Conservation (phyloP, 2,797 vertebrate genomes). For the Melanogrammus aeglefinus region DNA sequence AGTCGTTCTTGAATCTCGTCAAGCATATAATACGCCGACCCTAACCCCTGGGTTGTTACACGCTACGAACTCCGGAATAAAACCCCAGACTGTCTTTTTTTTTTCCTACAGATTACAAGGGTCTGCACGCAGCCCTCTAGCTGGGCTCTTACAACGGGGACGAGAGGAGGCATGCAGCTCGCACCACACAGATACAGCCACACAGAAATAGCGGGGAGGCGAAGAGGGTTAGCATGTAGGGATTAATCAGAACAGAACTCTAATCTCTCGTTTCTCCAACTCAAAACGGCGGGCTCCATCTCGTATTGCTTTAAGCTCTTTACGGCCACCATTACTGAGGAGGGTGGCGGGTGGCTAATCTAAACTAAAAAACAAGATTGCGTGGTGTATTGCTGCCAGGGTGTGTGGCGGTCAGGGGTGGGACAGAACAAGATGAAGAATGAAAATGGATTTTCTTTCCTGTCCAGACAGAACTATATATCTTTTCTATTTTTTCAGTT, state of each 20-base stretch:
- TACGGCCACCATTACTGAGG: slow-evolving; percentile 30
- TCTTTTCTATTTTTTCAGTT: slow-evolving; percentile 12
- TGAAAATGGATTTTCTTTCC: slow-evolving; percentile 19
- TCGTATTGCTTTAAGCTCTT: slow-evolving; percentile 36
- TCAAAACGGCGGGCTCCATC: slow-evolving; percentile 25
- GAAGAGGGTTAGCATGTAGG: slow-evolving; percentile 32
- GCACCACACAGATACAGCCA: slow-evolving; percentile 26
- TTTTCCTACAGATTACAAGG: neutral
- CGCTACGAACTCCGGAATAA: neutral
- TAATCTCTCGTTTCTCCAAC: slow-evolving; percentile 34
- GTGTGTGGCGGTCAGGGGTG: slow-evolving; percentile 6
- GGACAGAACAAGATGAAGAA: neutral
- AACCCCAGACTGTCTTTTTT: neutral
- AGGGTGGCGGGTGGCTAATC: neutral
- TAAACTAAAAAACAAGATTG: neutral
- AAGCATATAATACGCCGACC: neutral
- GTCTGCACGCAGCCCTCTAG: neutral
- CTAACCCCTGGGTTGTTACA: neutral
- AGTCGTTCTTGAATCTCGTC: neutral
- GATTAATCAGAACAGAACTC: slow-evolving; percentile 50
- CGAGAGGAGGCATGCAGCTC: slow-evolving; percentile 18
- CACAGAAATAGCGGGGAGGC: slow-evolving; percentile 24
- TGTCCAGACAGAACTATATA: slow-evolving; percentile 10
- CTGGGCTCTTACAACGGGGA: slow-evolving; percentile 20
- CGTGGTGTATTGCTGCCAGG: slow-evolving; percentile 8